Base-by-base conservation (phyloP, 2,888 invertebrate species). In the Parochlus steinenii region DNA sequence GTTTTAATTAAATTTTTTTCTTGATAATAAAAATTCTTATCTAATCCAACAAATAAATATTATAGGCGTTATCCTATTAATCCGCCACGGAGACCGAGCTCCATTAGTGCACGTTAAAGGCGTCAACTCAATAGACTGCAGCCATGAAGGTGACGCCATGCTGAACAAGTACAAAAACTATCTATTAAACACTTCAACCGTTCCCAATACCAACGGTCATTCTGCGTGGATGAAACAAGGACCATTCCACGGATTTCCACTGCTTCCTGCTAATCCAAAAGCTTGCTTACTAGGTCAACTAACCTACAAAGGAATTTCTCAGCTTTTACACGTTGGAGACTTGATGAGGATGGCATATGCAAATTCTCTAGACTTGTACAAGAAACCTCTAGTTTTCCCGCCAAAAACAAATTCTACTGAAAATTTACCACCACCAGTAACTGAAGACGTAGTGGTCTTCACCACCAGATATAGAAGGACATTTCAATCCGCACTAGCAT, bases 41-140 rank as follows among this genome's bases (percentile, higher is more conserved):
- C 11, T 27, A 12, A 62, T 63, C 42, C 67, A 67, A 11, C 65
- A 69, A 37, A 71, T 75, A 64, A 56, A 69, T 26, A 55, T 81
- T 25, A 74, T 74, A 49, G 80, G 79, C 5, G 67, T 81, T 3
- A 53, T 86, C 25, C 64, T 85, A 32, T 62, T 89, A 31, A 75
- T 85, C 4, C 65, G 92, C 11, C 92, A 92, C 52, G 92, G 92
- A 0, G 90, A 90, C 53, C 64, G 92, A 31, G 86, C 89, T 0
- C 83, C 90, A 0, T 63, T 92, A 42, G 77, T 82, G 7, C 81
- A 85, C 50, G 70, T 92, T 2, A 69, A 74, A 34, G 80, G 78
- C 39, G 76, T 83, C 24, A 74, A 77, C 32, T 68, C 68, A 34
- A 65, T 90, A 12, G 77, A 83, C 42, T 92, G 90, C 54, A 76